These are phyloP conservation scores for Muscidifurax raptorellus DNA, from an alignment of 1,140 invertebrate genomes.

Conservation along the genomic window DNA sequence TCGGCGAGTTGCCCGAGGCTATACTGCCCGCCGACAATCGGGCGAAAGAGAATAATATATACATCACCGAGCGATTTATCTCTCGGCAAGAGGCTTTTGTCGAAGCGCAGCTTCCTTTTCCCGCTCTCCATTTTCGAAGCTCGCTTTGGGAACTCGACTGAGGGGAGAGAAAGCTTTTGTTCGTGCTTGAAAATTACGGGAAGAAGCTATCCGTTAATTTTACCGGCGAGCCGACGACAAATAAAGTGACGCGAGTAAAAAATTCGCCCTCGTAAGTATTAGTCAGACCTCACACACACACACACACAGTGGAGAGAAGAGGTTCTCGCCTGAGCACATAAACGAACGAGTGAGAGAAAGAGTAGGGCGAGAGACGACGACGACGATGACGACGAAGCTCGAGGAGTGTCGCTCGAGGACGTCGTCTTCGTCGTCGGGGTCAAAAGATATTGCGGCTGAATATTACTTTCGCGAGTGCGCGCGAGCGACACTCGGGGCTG, in stretches of 20 bases:
- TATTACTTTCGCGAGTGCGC: slow-evolving; percentile 31
- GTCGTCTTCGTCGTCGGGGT: slow-evolving; percentile 15
- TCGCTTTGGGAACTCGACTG: neutral
- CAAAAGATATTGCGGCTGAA: slow-evolving; percentile 29
- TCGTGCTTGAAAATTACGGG: neutral
- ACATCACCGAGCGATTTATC: neutral
- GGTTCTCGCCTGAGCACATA: neutral
- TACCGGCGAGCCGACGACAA: slow-evolving; percentile 8
- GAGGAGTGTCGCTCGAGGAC: neutral
- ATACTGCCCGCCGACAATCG: no score
- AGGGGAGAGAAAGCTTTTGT: neutral
- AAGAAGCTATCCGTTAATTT: slow-evolving; percentile 23
- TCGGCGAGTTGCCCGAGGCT: neutral
- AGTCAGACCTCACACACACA: neutral
- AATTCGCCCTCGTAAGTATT: slow-evolving; percentile 22
- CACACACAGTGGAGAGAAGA: neutral
- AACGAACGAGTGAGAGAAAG: neutral
- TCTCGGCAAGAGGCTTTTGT: neutral
- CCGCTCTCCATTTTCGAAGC: neutral
- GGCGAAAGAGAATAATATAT: neutral
- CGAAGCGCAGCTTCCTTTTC: neutral
- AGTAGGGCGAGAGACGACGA: neutral
- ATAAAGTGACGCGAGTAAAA: slow-evolving; percentile 24
- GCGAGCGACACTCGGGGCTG: neutral
- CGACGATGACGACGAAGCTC: neutral